phyloP scores from a whole-genome alignment of 2,888 invertebrate species.

The Cantharis flavilabris region DNA sequence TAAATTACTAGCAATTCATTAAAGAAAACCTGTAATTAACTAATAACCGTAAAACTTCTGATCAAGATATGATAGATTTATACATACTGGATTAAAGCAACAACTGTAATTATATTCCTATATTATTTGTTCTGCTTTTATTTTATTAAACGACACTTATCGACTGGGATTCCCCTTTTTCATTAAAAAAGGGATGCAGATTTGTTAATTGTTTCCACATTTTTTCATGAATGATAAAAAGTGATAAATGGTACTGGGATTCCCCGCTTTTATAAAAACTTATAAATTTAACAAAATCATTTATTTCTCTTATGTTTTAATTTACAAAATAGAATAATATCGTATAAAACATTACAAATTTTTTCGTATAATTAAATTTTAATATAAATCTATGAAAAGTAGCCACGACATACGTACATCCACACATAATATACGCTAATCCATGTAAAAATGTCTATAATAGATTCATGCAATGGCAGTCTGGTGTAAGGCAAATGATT shows the following conservation, averaged over 20 bases:
- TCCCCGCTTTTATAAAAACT: background rate
- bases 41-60: background rate
- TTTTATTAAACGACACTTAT: too few relatives aligned
- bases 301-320: background rate
- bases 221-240: background rate
- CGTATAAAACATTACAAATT: conserved; percentile 1
- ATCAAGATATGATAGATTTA: background rate
- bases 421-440: conserved; percentile 2
- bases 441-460: conserved; percentile 19
- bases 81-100: background rate
- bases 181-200: too few relatives aligned
- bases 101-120: background rate
- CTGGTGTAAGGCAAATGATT: conserved; percentile 32
- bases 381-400: background rate
- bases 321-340: background rate
- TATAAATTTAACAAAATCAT: background rate
- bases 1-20: background rate
- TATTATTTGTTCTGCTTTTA: too few relatives aligned
- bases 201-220: background rate
- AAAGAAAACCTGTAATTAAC: background rate
- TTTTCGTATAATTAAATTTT: background rate
- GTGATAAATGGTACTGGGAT: background rate
- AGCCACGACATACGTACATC: conserved; percentile 7
- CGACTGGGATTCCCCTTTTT: too few relatives aligned
- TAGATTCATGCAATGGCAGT: conserved; percentile 28